phyloP scores from a whole-genome alignment of 2,888 invertebrate genomes.

The Oscheius sp. region DNA sequence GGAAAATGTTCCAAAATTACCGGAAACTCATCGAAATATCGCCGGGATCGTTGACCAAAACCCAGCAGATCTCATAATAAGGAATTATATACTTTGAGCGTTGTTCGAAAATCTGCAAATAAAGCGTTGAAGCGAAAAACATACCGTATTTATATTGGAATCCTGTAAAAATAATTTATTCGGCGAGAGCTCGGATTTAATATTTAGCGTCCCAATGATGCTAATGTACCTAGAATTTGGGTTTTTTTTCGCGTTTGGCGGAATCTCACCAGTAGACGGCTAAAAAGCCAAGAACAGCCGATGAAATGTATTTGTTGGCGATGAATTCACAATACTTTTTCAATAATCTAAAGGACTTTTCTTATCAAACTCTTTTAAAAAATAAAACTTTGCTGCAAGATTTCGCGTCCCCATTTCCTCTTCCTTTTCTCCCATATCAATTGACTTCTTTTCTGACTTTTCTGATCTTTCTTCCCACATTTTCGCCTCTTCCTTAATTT shows the following conservation, averaged over 20 bases:
- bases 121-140: background rate
- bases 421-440: background rate
- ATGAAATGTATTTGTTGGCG: slow-evolving; percentile 52
- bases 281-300: slow-evolving; percentile 53
- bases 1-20: background rate
- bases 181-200: slow-evolving; percentile 63
- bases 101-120: slow-evolving; percentile 57
- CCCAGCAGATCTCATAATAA: slow-evolving; percentile 62
- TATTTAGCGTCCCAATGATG: slow-evolving; percentile 59
- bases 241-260: background rate
- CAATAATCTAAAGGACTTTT: slow-evolving; percentile 30
- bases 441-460: slow-evolving; percentile 40
- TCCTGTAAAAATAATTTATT: slow-evolving; percentile 62
- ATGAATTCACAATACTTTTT: slow-evolving; percentile 58
- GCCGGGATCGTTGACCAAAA: slow-evolving; percentile 66
- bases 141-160: slow-evolving; percentile 60
- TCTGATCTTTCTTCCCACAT: slow-evolving; percentile 1
- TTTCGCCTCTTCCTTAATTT: slow-evolving; percentile 35
- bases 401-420: too few relatives aligned
- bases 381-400: too few relatives aligned
- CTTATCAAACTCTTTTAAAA: too few relatives aligned
- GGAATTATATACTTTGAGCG: slow-evolving; percentile 65
- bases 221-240: slow-evolving; percentile 50
- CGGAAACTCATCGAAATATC: slow-evolving; percentile 37
- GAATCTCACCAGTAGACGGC: slow-evolving; percentile 52